Evolutionary conservation across 37 sponge, comb jelly and placozoan species (phyloP), one percentile per base, ranked within the genome.

Genomic region (Bolinopsis microptera): DNA sequence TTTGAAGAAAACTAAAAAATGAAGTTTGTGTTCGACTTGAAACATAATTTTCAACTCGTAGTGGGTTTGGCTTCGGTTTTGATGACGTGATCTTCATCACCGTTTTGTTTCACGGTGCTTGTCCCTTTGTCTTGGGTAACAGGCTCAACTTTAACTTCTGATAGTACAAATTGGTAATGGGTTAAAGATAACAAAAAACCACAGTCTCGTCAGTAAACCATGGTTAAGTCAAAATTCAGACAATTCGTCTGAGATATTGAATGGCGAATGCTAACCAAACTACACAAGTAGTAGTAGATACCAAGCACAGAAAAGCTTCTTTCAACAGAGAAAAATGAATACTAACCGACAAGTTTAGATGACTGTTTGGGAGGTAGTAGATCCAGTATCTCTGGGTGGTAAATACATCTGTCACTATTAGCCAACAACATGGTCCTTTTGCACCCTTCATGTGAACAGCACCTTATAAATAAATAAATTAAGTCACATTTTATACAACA

Each of bases 71-170:
- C 9, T 13, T 48, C 61, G 61, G 61, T 18, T 48, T 48, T 48
- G 61, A 48, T 48, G n/a, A n/a, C n/a, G 61, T 48, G 61, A 18
- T 48, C 61, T 5, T 48, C 61, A 18, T 48, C 61, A 18, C 80
- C 80, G 33, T 77, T 77, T 16, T 32, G 33, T 32, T 77, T 77
- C 37, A 77, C 37, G 33, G 80, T 77, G 33, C 80, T 33, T 36
- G 80, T 77, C 33, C 80, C 80, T 32, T 77, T 77, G 80, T 77
- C 80, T 34, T 77, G 80, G 1, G 80, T 77, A 1, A 77, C 80
- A 21, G 80, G 80, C 80, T 77, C 80, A 16, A 77, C 80, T 77
- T 77, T 77, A 21, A 77, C 80, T 77, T 24, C 61, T 48, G 61
- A n/a, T n/a, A n/a, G n/a, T n/a, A n/a, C n/a, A n/a, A n/a, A n/a